Conservation (phyloP, 2,888 invertebrate genomes). For the Deladenus siricidicola region DNA sequence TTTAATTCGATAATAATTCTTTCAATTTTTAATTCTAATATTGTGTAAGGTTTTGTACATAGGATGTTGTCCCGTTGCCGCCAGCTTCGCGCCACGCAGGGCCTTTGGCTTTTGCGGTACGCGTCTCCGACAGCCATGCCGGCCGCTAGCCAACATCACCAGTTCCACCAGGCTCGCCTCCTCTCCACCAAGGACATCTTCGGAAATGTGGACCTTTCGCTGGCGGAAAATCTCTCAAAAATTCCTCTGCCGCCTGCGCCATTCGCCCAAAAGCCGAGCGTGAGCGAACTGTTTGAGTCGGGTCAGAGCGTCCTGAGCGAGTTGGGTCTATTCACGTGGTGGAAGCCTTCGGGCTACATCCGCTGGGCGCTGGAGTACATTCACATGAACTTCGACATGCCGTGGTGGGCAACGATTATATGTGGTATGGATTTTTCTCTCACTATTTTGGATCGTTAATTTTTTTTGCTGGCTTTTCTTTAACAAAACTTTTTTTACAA, state of each 20-base stretch:
- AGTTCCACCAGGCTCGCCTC: not conserved
- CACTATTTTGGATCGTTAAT: not conserved
- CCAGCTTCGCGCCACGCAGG: no score
- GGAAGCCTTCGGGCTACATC: conserved; percentile 72
- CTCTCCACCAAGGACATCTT: conserved; percentile 8
- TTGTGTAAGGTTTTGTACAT: not conserved
- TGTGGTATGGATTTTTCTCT: conserved; percentile 59
- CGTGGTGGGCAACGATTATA: conserved; percentile 86
- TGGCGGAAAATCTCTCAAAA: not conserved
- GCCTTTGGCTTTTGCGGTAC: no score
- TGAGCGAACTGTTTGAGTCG: conserved; percentile 8
- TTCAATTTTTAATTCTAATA: no score
- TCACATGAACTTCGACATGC: conserved; percentile 72
- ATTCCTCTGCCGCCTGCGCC: conserved; percentile 6
- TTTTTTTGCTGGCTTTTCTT: not conserved
- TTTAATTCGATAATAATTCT: no score
- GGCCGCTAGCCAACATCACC: no score
- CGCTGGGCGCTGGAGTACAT: conserved; percentile 73
- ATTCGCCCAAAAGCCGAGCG: conserved; percentile 1
- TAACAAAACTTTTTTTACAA: no score
- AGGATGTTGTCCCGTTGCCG: no score
- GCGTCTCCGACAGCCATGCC: no score
- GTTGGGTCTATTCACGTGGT: conserved; percentile 57
- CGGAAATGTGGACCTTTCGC: not conserved
- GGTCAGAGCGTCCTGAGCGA: conserved; percentile 44